A percentile compares a stretch with the other conserved stretches of the same genome.
Conservation (phyloP, 2,113 vertebrate genomes). For the Fukomys damarensis region DNA sequence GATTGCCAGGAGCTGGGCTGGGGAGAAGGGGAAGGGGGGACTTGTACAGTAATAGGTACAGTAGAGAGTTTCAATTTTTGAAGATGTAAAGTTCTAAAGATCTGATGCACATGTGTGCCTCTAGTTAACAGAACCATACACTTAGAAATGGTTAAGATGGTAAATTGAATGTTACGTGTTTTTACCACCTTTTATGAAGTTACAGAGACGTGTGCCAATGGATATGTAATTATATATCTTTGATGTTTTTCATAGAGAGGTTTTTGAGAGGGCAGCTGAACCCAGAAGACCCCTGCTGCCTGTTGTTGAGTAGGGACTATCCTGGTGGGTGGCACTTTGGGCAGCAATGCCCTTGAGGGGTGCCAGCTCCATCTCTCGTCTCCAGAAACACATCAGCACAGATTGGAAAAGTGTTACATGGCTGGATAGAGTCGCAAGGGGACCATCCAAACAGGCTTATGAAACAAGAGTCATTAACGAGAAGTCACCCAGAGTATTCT, state of each 20-base stretch:
- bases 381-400: slow-evolving; percentile 62
- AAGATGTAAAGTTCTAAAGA: neutral
- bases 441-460: slow-evolving; percentile 49
- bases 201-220: neutral
- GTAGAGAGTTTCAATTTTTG: neutral
- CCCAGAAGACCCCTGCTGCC: neutral
- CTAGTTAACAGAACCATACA: accelerated
- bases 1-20: no score
- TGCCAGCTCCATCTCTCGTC: neutral
- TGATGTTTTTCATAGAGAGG: neutral
- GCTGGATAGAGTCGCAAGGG: neutral
- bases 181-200: neutral
- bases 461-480: slow-evolving; percentile 59
- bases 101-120: accelerated
- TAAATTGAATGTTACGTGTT: neutral
- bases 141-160: neutral
- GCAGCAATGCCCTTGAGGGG: neutral
- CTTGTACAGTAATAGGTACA: neutral
- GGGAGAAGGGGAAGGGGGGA: accelerated
- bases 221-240: neutral
- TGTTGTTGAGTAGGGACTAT: neutral
- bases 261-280: neutral
- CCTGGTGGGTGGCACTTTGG: neutral
- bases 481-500: neutral
- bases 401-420: slow-evolving; percentile 1